Evolutionary conservation across 1,140 invertebrate genomes (phyloP), one percentile per base, ranked within the genome.

Genomic region (Adelges cooleyi): DNA sequence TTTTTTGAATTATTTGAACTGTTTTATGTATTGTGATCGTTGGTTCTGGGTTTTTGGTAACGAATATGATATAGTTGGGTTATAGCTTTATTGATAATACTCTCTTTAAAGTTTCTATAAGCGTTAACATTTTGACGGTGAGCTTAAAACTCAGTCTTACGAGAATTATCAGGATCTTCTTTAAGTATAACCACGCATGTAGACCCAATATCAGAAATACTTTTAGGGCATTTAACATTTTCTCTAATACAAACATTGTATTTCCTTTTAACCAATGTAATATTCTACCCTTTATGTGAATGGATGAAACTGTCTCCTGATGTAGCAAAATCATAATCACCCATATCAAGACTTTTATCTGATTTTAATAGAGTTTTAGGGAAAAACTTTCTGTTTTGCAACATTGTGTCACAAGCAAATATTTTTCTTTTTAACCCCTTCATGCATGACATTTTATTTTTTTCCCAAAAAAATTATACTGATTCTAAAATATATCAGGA

Each of bases 381-480:
- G 33, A 38, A 38, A 22, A 40, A 22, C 18, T 56, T 66, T 66
- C 68, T 69, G n/a, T 17, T 69, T 50, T 50, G 59, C 9, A 65
- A 51, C 46, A 69, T 69, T 15, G 68, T 69, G 2, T 51, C 67
- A 66, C 68, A 69, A 42, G 59, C 59, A 66, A 69, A 69, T 27
- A 40, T 65, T n/a, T 65, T 36, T 22, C 67, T 66, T 20, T 20
- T 22, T 48, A n/a, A n/a, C n/a, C n/a, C n/a, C n/a, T n/a, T n/a
- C n/a, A n/a, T n/a, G n/a, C n/a, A n/a, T n/a, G n/a, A n/a, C n/a
- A n/a, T n/a, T n/a, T n/a, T n/a, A n/a, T n/a, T n/a, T n/a, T n/a
- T n/a, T n/a, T n/a, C n/a, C n/a, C n/a, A n/a, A n/a, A n/a, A n/a
- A n/a, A n/a, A n/a, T n/a, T n/a, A n/a, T n/a, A n/a, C n/a, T n/a